Evolutionary conservation across 2,113 vertebrate genomes (phyloP).

Genomic region (Pelvicachromis taeniatus): DNA sequence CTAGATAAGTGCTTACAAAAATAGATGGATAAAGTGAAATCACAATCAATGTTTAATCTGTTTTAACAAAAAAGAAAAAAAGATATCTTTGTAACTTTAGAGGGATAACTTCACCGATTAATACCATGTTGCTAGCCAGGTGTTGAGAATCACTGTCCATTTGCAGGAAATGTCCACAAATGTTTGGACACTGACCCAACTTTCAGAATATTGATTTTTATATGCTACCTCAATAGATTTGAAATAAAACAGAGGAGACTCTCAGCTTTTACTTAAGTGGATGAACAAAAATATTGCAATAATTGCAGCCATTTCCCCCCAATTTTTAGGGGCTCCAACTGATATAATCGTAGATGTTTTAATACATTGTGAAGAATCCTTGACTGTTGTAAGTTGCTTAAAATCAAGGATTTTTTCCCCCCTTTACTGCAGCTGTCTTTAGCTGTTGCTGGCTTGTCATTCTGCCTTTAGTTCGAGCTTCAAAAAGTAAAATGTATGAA

Average conservation of each 20-base stretch:
- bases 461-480: neutral
- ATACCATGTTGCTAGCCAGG: neutral
- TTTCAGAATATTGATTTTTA: neutral
- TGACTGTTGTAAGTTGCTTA: neutral
- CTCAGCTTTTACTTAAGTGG: neutral
- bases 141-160: neutral
- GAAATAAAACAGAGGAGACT: neutral
- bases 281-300: neutral
- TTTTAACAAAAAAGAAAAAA: neutral
- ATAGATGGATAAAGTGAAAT: neutral
- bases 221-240: neutral
- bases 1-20: neutral
- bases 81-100: neutral
- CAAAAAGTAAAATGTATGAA: neutral
- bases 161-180: neutral
- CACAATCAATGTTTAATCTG: neutral
- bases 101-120: neutral
- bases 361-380: neutral
- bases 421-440: neutral
- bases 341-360: neutral
- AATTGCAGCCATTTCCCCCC: neutral
- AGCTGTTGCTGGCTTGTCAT: neutral
- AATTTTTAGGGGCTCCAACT: neutral
- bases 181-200: neutral
- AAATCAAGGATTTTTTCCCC: accelerated